Evolutionary conservation across 2,797 vertebrate genomes (phyloP).

Genomic region (Amblyraja radiata): DNA sequence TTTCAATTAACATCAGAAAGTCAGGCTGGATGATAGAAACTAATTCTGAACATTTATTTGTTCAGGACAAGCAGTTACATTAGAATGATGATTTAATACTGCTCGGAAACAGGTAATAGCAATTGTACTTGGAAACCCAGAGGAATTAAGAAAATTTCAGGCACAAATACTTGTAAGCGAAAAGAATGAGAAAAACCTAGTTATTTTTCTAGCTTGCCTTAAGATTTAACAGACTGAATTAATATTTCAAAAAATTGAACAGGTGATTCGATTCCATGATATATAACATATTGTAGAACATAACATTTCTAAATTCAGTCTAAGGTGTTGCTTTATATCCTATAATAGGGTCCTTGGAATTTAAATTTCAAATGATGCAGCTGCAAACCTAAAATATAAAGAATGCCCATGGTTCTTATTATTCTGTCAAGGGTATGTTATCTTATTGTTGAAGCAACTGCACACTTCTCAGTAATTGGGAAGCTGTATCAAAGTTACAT

Average conservation of each 20-base stretch:
- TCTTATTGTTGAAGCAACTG: neutral
- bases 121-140: neutral
- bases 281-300: neutral
- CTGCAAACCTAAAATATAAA: neutral
- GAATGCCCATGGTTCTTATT: neutral
- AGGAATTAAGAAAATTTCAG: neutral
- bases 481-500: neutral
- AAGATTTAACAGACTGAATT: neutral
- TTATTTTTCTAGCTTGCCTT: neutral
- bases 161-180: neutral
- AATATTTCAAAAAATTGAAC: neutral
- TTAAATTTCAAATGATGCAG: neutral
- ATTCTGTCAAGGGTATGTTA: neutral
- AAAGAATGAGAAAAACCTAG: neutral
- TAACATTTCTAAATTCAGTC: no score
- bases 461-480: neutral
- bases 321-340: neutral
- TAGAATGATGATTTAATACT: neutral
- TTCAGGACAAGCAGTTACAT: neutral
- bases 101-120: neutral
- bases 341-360: neutral
- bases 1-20: constrained; percentile 1
- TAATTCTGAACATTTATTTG: neutral
- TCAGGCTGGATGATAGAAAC: neutral
- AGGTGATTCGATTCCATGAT: neutral